These are phyloP conservation scores for Cephus cinctus DNA, from an alignment of 1,140 invertebrate species.

Conservation along the genomic window DNA sequence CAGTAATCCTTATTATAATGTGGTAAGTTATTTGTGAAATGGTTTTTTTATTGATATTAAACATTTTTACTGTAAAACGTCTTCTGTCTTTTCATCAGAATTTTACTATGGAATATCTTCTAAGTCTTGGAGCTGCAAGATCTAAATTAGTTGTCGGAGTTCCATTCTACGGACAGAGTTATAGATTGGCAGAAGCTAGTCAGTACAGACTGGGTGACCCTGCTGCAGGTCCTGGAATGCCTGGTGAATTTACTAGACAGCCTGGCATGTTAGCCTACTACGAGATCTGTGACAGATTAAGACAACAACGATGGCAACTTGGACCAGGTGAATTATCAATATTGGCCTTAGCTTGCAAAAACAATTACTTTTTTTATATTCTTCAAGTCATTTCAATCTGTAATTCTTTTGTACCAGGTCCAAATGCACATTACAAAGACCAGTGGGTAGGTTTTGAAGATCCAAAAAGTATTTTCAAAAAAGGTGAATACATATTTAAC, in stretches of 20 bases:
- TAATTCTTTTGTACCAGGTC: constrained; percentile 57
- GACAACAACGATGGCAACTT: constrained; percentile 39
- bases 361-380: not conserved
- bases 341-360: not conserved
- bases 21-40: constrained; percentile 58
- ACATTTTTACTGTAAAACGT: not conserved
- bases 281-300: constrained; percentile 82
- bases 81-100: constrained; percentile 58
- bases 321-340: constrained; percentile 27
- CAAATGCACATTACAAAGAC: constrained; percentile 75
- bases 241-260: constrained; percentile 83
- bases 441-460: constrained; percentile 94
- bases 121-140: constrained; percentile 71
- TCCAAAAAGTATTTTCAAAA: constrained; percentile 69
- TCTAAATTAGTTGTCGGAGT: constrained; percentile 84
- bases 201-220: constrained; percentile 53
- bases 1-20: constrained; percentile 72
- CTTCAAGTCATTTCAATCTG: not conserved
- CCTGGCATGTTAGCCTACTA: constrained; percentile 88
- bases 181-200: constrained; percentile 61
- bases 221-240: constrained; percentile 68
- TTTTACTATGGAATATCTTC: constrained; percentile 73
- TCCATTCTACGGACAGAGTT: constrained; percentile 88
- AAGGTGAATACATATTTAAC: constrained; percentile 72
- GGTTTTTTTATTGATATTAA: constrained; percentile 12